Conservation (phyloP, 2,888 invertebrate genomes). For the Drosophila subsilvestris region DNA sequence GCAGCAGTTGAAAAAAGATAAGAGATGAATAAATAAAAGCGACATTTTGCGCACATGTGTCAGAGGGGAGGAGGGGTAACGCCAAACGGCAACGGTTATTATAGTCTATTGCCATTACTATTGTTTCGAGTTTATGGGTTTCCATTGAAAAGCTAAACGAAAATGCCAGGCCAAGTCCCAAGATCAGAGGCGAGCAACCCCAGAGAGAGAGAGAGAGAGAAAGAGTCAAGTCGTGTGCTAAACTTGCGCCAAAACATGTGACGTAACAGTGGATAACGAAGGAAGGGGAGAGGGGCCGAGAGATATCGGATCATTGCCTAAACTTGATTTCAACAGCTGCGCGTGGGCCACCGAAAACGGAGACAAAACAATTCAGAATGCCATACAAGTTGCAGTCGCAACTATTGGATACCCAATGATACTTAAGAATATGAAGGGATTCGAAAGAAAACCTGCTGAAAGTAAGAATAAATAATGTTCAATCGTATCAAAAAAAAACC, state of each 20-base stretch:
- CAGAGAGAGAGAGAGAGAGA: not conserved
- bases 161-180: conserved; percentile 29
- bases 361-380: conserved; percentile 24
- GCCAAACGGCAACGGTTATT: conserved; percentile 39
- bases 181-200: conserved; percentile 24
- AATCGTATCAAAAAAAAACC: not conserved
- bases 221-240: conserved; percentile 42
- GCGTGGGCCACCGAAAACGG: conserved; percentile 49
- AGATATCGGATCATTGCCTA: conserved; percentile 20
- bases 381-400: not conserved
- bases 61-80: not conserved
- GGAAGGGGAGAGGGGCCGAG: not conserved
- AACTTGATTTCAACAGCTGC: conserved; percentile 61
- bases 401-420: not conserved
- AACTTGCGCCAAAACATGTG: conserved; percentile 52
- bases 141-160: conserved; percentile 47
- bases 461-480: not conserved
- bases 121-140: conserved; percentile 25
- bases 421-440: not conserved
- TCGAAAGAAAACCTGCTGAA: not conserved
- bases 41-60: conserved; percentile 27
- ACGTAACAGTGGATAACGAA: conserved; percentile 14
- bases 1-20: not conserved
- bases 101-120: conserved; percentile 13
- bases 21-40: conserved; percentile 27